Conservation (phyloP, 2,888 invertebrate genomes). For the Perizoma flavofasciatum region DNA sequence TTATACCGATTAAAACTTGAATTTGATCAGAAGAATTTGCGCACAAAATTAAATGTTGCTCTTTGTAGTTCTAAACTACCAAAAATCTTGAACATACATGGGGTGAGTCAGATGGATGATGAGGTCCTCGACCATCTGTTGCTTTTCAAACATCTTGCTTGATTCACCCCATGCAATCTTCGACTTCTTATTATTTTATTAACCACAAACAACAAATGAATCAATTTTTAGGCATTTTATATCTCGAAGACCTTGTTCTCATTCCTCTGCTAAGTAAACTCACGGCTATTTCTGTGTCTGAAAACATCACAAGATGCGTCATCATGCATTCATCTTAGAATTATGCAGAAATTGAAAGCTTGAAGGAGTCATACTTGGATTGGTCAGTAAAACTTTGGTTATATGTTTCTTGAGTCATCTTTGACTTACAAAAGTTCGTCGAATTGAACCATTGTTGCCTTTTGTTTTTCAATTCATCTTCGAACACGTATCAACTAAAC, state of each 20-base stretch:
- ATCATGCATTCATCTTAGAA: constrained; percentile 16
- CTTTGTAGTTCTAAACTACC: no score
- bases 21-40: no score
- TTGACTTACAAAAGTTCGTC: no score
- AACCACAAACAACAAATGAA: no score
- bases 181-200: constrained; percentile 2
- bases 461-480: not conserved
- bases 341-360: constrained; percentile 16
- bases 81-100: no score
- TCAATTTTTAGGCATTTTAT: not conserved
- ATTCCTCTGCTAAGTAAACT: constrained; percentile 6
- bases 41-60: no score
- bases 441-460: no score
- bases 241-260: constrained; percentile 16
- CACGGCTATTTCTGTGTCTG: constrained; percentile 24
- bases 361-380: not conserved
- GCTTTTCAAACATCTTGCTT: no score
- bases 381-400: constrained; percentile 4
- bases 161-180: no score
- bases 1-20: no score
- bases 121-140: no score
- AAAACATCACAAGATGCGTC: constrained; percentile 21
- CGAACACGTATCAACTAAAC: constrained; percentile 8
- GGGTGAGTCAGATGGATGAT: no score
- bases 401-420: constrained; percentile 3